Percentiles rank a stretch among this genome's conserved stretches.
Evolutionary conservation across 2,888 invertebrate species (phyloP).

Genomic region (Saturnia japonica): DNA sequence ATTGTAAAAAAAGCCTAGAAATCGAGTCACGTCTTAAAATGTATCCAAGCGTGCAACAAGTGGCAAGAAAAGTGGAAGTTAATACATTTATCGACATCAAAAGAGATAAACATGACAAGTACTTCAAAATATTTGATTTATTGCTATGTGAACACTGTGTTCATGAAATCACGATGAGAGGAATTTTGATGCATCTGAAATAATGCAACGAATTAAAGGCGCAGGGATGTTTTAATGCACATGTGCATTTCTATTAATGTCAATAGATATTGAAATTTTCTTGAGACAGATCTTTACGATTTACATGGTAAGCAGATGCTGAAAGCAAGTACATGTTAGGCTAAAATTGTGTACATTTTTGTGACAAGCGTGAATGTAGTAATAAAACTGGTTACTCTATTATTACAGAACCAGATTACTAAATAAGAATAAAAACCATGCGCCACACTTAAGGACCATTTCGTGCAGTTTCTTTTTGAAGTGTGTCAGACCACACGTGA

Average conservation of each 20-base stretch:
- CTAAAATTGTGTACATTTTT: too few relatives aligned
- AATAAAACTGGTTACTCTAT: too few relatives aligned
- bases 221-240: background rate
- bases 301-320: background rate
- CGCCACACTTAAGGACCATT: too few relatives aligned
- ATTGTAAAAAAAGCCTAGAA: constrained; percentile 57
- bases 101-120: constrained; percentile 15
- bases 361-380: too few relatives aligned
- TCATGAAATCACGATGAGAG: constrained; percentile 20
- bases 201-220: background rate
- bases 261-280: background rate
- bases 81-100: constrained; percentile 13
- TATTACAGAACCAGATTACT: too few relatives aligned
- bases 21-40: constrained; percentile 69
- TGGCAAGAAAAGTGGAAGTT: constrained; percentile 58
- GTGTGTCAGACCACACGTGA: background rate
- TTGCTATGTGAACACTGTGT: constrained; percentile 19
- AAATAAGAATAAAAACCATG: too few relatives aligned
- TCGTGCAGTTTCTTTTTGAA: background rate
- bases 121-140: constrained; percentile 15
- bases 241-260: background rate
- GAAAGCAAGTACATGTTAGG: background rate
- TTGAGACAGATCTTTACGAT: background rate
- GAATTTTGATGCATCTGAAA: constrained; percentile 5
- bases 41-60: constrained; percentile 70